Base-by-base conservation (phyloP, 92 coral and sea anemone genomes). In the Hydrozoanthus gracilis region DNA sequence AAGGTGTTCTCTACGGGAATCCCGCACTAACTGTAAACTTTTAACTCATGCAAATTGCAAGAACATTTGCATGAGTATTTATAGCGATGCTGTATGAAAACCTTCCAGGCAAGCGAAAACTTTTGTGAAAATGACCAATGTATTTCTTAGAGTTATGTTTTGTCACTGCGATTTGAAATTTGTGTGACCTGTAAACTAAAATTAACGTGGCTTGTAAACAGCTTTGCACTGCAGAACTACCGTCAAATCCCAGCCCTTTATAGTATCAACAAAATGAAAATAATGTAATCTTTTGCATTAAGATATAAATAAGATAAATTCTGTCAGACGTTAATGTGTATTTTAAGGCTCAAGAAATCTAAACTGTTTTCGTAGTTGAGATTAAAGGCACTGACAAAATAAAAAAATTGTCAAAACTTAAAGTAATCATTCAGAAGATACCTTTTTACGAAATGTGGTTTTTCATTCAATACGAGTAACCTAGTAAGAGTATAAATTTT, bases 71-170 rank as follows among this genome's bases (percentile, higher is more conserved):
- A 3, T 60, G 71, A 78, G 44, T 5, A 14, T 77, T 15, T 68
- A 20, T 14, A 15, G 46, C 12, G 60, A 80, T 17, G n/a, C 61
- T 10, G 60, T 18, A 52, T 48, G 61, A 65, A 80, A 48, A n/a
- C 11, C 69, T 44, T 12, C 13, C 5, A 18, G 51, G 74, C 60
- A 62, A 64, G 10, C 35, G 50, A 49, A n/a, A 80, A 80, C 15
- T 76, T 15, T 52, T 13, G 46, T 52, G 82, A 54, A 2, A 80
- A 62, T 18, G 55, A 70, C 85, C 72, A 47, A 80, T 64, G 74
- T 80, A 65, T 64, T 68, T 12, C 14, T 18, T 7, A 62, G 35
- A 44, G 70, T n/a, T 64, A 55, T 80, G 60, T 50, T 61, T 61
- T 27, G 6, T 54, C 4, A 49, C 66, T 35, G 51, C 17, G 11